Conservation (phyloP, 2,113 vertebrate species). For the Thunnus maccoyii region DNA sequence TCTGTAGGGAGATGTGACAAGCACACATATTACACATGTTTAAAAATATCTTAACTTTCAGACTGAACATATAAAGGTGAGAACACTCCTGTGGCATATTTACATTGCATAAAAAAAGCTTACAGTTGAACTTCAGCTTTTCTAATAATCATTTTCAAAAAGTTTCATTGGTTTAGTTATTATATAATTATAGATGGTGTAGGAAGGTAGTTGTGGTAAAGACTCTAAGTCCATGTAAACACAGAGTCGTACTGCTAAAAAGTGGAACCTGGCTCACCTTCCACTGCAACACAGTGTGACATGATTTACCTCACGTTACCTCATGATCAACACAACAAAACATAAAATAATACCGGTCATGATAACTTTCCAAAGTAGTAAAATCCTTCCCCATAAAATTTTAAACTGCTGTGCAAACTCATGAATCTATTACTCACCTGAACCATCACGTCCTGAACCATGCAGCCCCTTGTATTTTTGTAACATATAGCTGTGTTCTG, state of each 20-base stretch:
- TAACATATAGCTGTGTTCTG: too few species aligned
- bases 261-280: not conserved
- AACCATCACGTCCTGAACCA: not conserved
- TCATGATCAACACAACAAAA: too few species aligned
- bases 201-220: not conserved
- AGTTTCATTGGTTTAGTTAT: not conserved
- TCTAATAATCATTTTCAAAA: not conserved
- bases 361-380: not conserved
- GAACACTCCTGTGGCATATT: conserved; percentile 3
- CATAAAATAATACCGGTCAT: too few species aligned
- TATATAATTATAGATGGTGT: not conserved
- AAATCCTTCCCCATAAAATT: not conserved
- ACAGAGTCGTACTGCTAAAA: too few species aligned
- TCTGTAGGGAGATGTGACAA: conserved; percentile 80
- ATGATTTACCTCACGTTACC: not conserved
- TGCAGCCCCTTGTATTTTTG: not conserved
- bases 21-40: not conserved
- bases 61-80: not conserved
- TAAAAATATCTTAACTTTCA: not conserved
- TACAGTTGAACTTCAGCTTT: conserved; percentile 31
- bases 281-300: too few species aligned
- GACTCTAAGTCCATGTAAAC: not conserved
- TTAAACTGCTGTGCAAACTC: not conserved
- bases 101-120: not conserved
- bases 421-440: not conserved